These are phyloP conservation scores for Mamestra brassicae DNA, from an alignment of 2,888 invertebrate species.

Conservation along the genomic window DNA sequence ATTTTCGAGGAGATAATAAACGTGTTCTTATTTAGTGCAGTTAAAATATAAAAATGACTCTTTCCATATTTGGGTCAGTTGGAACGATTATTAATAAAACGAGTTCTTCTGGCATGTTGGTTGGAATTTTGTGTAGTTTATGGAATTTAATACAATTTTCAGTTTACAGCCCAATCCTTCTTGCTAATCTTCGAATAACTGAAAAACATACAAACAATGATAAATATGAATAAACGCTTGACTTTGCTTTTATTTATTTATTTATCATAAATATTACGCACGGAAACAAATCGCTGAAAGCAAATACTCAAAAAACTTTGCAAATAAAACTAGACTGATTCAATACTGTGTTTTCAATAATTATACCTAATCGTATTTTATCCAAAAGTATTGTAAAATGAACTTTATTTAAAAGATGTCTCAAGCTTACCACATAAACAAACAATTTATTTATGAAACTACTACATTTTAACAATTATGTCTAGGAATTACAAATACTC, in stretches of 20 bases:
- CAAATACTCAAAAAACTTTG: neutral
- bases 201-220: neutral
- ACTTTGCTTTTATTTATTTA: too few relatives aligned
- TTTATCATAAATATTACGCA: neutral
- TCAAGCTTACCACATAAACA: too few relatives aligned
- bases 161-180: neutral
- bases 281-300: neutral
- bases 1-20: neutral
- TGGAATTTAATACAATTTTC: neutral
- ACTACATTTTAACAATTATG: too few relatives aligned
- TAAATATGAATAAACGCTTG: neutral
- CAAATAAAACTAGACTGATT: too few relatives aligned
- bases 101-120: neutral
- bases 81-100: slow-evolving; percentile 1
- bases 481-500: too few relatives aligned
- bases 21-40: too few relatives aligned
- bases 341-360: too few relatives aligned
- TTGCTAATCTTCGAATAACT: neutral
- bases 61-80: neutral
- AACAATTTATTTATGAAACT: too few relatives aligned
- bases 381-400: too few relatives aligned
- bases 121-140: neutral
- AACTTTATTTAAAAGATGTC: too few relatives aligned
- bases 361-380: too few relatives aligned
- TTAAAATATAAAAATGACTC: neutral